Percentiles rank a stretch among this genome's conserved stretches.
Evolutionary conservation across 2,888 invertebrate species (phyloP).

Genomic region (Clivina fossor): DNA sequence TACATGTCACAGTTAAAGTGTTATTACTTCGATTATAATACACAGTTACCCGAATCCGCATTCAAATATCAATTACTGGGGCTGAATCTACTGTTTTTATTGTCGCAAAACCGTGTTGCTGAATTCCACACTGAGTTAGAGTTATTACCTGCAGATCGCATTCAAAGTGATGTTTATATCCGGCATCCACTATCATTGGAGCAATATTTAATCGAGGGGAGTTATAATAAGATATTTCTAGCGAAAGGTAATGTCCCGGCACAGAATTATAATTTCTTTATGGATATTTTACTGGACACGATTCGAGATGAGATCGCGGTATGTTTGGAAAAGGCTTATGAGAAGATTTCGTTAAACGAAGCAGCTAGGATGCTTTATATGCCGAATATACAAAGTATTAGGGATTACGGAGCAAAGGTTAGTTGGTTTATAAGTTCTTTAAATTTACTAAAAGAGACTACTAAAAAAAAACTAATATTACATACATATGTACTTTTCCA

Average conservation of each 20-base stretch:
- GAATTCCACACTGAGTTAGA: constrained; percentile 99
- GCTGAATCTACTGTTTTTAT: constrained; percentile 86
- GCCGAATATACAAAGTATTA: constrained; percentile 72
- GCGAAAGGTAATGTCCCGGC: constrained; percentile 96
- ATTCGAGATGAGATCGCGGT: constrained; percentile 95
- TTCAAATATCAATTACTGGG: constrained; percentile 95
- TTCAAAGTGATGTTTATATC: constrained; percentile 92
- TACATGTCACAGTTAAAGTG: constrained; percentile 97
- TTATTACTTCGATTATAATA: constrained; percentile 90
- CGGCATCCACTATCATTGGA: constrained; percentile 93
- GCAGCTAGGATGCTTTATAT: constrained; percentile 89
- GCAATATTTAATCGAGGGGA: constrained; percentile 99
- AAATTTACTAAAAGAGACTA: too few species aligned
- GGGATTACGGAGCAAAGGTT: constrained; percentile 80
- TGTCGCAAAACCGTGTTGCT: constrained; percentile 95
- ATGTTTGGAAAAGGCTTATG: constrained; percentile 96
- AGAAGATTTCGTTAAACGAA: constrained; percentile 82
- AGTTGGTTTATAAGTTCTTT: too few species aligned
- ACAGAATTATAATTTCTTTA: constrained; percentile 93
- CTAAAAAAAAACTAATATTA: too few species aligned
- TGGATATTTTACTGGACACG: constrained; percentile 93
- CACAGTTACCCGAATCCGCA: constrained; percentile 84
- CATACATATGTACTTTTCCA: too few species aligned
- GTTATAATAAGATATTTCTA: constrained; percentile 92
- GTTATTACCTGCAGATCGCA: constrained; percentile 84